Evolutionary conservation across 2,888 invertebrate species (phyloP).

Genomic region (Penaeus monodon): DNA sequence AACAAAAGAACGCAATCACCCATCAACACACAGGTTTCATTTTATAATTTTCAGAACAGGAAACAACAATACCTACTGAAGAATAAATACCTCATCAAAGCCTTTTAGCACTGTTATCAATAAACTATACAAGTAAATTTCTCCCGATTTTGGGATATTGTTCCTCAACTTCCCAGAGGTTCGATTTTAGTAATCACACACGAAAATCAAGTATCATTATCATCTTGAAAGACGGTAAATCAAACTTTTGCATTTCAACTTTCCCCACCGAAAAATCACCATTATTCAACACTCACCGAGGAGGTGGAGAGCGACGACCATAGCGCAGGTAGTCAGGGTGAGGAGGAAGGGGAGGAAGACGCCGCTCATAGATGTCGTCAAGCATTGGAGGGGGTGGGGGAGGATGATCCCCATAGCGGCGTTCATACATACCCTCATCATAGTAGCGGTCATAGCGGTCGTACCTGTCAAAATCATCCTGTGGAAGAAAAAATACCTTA

Average conservation of each 20-base stretch:
- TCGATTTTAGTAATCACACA: too few relatives aligned
- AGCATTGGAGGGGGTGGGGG: conserved; percentile 63
- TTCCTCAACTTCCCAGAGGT: too few relatives aligned
- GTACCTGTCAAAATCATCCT: conserved; percentile 60
- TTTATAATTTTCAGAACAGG: too few relatives aligned
- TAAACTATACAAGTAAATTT: background rate
- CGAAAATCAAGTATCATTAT: too few relatives aligned
- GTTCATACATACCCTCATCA: conserved; percentile 60
- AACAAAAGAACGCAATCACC: too few relatives aligned
- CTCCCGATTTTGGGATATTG: background rate
- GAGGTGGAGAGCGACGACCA: conserved; percentile 61
- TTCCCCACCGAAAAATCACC: too few relatives aligned
- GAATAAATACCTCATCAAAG: background rate
- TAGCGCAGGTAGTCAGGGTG: conserved; percentile 62
- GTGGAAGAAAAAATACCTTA: background rate
- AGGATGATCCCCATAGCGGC: conserved; percentile 57
- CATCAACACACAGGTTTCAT: too few relatives aligned
- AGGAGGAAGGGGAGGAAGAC: conserved; percentile 56
- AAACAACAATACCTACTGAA: background rate
- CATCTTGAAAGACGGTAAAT: too few relatives aligned
- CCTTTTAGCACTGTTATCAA: background rate
- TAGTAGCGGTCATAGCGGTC: conserved; percentile 63
- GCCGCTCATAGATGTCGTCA: conserved; percentile 62
- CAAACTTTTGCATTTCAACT: too few relatives aligned
- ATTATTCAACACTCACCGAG: conserved; percentile 26